phyloP scores from a whole-genome alignment of 2,888 invertebrate species.

The Caenorhabditis angaria region DNA sequence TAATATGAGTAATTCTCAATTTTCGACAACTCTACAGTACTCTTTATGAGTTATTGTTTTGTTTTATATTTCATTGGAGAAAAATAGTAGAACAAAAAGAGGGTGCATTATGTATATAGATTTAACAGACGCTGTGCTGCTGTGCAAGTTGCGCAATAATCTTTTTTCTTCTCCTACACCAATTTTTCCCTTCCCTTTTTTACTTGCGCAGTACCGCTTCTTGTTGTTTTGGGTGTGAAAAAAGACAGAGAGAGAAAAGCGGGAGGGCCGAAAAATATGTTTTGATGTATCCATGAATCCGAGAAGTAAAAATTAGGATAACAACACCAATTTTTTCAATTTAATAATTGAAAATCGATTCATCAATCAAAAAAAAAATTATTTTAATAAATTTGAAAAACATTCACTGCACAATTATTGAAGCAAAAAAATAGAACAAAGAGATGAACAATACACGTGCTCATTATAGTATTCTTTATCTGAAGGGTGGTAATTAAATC shows the following conservation, averaged over 20 bases:
- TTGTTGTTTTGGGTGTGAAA: neutral
- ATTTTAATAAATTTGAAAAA: too few species aligned
- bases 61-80: too few species aligned
- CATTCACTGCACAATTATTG: too few species aligned
- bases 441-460: too few species aligned
- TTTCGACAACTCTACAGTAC: too few species aligned
- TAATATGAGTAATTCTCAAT: too few species aligned
- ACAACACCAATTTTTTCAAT: too few species aligned
- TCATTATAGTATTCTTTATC: neutral
- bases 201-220: neutral
- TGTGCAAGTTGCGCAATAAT: constrained; percentile 11
- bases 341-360: too few species aligned
- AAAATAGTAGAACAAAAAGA: neutral
- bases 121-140: constrained; percentile 10
- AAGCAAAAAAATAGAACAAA: too few species aligned
- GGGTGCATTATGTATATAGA: neutral
- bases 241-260: neutral
- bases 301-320: too few species aligned
- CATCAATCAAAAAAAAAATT: too few species aligned
- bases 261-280: neutral
- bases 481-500: neutral
- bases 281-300: neutral
- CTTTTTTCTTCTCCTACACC: neutral
- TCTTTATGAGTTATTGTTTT: too few species aligned
- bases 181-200: neutral